These are phyloP conservation scores for Drosophila merina DNA, from an alignment of 2,888 invertebrate genomes.

Conservation along the genomic window DNA sequence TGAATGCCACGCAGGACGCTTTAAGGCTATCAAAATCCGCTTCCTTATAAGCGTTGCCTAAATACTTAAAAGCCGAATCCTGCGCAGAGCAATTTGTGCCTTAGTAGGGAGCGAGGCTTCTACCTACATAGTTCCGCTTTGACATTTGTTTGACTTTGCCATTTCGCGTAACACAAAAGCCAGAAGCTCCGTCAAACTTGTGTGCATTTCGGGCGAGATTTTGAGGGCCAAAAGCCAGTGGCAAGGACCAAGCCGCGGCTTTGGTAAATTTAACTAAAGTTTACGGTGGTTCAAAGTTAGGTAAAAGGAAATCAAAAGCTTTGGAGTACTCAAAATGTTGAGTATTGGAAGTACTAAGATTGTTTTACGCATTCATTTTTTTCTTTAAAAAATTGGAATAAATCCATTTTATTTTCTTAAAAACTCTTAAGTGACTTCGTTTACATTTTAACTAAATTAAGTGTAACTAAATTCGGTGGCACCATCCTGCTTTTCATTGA, in stretches of 20 bases:
- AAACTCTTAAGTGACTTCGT: neutral
- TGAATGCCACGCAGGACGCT: conserved; percentile 42
- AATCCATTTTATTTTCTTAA: neutral
- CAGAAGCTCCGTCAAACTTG: conserved; percentile 8
- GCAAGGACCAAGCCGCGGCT: conserved; percentile 2
- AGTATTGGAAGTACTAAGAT: no score
- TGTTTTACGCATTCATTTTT: no score
- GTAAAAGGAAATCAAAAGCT: no score
- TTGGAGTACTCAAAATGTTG: no score
- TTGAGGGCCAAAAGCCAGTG: conserved; percentile 10
- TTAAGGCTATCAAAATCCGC: conserved; percentile 38
- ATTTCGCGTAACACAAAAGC: conserved; percentile 18
- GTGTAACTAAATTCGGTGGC: neutral
- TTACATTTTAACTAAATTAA: neutral
- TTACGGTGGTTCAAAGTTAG: neutral
- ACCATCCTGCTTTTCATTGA: neutral
- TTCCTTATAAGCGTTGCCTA: conserved; percentile 18
- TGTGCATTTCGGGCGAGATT: conserved; percentile 22
- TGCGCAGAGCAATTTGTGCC: conserved; percentile 8
- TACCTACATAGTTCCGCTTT: conserved; percentile 24
- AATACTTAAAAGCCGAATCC: conserved; percentile 40
- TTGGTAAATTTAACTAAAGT: neutral
- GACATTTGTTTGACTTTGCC: conserved; percentile 51
- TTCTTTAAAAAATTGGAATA: neutral
- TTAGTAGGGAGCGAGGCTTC: neutral